phyloP scores from a whole-genome alignment of 2,888 invertebrate genomes.

The Drosophila quinaria region DNA sequence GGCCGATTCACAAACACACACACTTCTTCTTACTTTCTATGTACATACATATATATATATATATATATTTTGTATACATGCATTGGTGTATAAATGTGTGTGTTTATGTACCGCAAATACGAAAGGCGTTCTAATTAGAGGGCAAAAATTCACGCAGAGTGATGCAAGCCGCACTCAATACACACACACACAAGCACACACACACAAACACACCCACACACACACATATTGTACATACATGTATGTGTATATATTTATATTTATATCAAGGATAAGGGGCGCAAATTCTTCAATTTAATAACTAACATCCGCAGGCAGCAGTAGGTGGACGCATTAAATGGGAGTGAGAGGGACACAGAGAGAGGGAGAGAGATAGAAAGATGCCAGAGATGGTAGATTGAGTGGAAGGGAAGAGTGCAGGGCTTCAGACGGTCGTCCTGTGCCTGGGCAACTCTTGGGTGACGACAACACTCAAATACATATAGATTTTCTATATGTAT shows the following conservation, averaged over 20 bases:
- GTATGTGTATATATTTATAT: conserved; percentile 1
- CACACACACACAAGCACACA: background rate
- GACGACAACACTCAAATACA: conserved; percentile 25
- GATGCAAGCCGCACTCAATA: conserved; percentile 61
- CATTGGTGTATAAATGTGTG: conserved; percentile 5
- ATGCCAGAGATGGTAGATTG: background rate
- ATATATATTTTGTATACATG: no score
- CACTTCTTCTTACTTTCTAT: background rate
- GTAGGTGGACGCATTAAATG: conserved; percentile 16
- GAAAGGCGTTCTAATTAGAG: conserved; percentile 82
- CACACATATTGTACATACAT: background rate
- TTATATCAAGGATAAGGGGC: conserved; percentile 48
- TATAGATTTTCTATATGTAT: background rate
- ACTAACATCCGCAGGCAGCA: conserved; percentile 73
- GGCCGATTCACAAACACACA: conserved; percentile 1
- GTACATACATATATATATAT: background rate
- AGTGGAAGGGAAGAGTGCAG: background rate
- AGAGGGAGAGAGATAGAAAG: background rate
- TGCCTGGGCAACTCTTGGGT: conserved; percentile 36
- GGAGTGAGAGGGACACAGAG: background rate
- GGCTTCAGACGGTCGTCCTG: conserved; percentile 7
- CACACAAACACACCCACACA: background rate
- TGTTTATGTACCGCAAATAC: conserved; percentile 53
- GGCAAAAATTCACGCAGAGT: conserved; percentile 75
- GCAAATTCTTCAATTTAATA: conserved; percentile 83